Evolutionary conservation across 2,797 vertebrate species (phyloP).

Genomic region (Eptatretus atami): DNA sequence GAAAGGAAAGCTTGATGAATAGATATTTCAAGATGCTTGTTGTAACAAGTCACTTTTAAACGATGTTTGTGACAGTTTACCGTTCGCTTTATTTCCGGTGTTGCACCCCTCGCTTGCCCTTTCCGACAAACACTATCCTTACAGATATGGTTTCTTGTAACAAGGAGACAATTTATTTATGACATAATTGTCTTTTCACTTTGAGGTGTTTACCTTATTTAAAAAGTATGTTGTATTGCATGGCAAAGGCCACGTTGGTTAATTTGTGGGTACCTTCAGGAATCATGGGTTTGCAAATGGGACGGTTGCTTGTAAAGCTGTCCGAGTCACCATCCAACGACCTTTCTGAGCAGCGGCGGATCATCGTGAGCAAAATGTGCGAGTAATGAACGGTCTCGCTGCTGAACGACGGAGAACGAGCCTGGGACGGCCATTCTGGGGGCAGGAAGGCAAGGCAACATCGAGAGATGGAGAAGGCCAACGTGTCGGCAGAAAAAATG

Average conservation of each 20-base stretch:
- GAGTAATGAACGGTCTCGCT: slow-evolving; percentile 53
- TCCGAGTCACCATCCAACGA: slow-evolving; percentile 78
- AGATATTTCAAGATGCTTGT: no score
- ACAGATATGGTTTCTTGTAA: no score
- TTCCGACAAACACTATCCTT: no score
- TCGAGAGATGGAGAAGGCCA: slow-evolving; percentile 5
- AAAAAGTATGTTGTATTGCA: neutral
- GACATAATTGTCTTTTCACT: no score
- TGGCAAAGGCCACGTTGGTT: neutral
- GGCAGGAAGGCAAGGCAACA: slow-evolving; percentile 13
- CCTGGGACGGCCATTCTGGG: slow-evolving; percentile 14
- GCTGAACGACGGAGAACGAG: slow-evolving; percentile 21
- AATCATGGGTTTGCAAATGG: slow-evolving; percentile 92
- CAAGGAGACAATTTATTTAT: no score
- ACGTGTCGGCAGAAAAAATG: no score
- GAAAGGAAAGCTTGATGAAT: no score
- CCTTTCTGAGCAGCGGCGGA: slow-evolving; percentile 51
- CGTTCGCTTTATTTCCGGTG: no score
- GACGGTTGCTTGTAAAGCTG: slow-evolving; percentile 46
- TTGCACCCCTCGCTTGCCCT: no score
- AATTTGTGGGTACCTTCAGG: slow-evolving; percentile 17
- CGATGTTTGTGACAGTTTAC: no score
- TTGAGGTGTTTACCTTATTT: no score
- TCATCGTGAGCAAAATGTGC: slow-evolving; percentile 62
- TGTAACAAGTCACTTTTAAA: no score